Evolutionary conservation across 2,888 invertebrate species (phyloP).

Genomic region (Drosophila tripunctata): DNA sequence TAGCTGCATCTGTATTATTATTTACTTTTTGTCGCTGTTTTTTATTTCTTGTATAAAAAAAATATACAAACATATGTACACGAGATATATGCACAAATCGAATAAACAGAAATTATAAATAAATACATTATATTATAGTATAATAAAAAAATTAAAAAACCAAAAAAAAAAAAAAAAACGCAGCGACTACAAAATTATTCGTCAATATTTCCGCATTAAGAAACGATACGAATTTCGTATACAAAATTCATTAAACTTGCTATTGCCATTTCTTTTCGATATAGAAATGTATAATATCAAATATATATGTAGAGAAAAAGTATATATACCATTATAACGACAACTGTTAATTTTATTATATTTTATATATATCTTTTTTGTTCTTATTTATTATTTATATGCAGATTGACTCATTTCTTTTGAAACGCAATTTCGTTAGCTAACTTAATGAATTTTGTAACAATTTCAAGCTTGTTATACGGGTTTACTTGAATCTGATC

Average conservation of each 20-base stretch:
- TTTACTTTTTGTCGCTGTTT: slow-evolving; percentile 56
- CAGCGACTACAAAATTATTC: slow-evolving; percentile 47
- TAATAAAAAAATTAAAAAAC: background rate
- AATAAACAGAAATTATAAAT: slow-evolving; percentile 26
- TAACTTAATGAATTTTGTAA: slow-evolving; percentile 52
- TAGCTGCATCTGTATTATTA: slow-evolving; percentile 42
- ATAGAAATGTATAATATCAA: slow-evolving; percentile 6
- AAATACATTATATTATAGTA: slow-evolving; percentile 16
- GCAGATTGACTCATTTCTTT: slow-evolving; percentile 52
- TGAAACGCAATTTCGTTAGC: slow-evolving; percentile 61
- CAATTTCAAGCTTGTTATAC: slow-evolving; percentile 14
- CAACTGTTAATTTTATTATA: slow-evolving; percentile 23
- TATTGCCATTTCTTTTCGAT: slow-evolving; percentile 39
- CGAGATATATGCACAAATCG: slow-evolving; percentile 7
- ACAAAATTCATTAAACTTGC: slow-evolving; percentile 33
- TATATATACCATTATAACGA: slow-evolving; percentile 5
- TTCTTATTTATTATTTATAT: slow-evolving; percentile 12
- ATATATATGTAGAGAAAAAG: slow-evolving; percentile 16
- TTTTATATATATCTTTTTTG: background rate
- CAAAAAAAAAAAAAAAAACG: slow-evolving; percentile 30
- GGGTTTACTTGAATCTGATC: background rate
- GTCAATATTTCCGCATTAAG: slow-evolving; percentile 77
- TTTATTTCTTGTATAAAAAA: slow-evolving; percentile 23
- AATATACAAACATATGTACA: slow-evolving; percentile 8
- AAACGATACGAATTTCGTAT: slow-evolving; percentile 53